phyloP scores from a whole-genome alignment of 2,797 vertebrate species.

The Chromobotia macracanthus region DNA sequence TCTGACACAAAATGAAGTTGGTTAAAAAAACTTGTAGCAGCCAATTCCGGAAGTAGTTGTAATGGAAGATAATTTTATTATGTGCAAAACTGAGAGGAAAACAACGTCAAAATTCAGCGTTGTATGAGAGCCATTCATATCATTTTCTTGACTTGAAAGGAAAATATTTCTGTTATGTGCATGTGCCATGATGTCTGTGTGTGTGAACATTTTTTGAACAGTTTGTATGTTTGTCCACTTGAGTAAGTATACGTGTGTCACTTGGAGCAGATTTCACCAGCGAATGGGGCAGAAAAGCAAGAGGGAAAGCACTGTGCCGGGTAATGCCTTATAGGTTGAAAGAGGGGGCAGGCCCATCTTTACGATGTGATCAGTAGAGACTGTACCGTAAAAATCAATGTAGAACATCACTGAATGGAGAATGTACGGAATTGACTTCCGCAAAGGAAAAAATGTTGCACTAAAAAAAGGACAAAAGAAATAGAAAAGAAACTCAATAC shows the following conservation, averaged over 20 bases:
- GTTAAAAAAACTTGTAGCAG: constrained; percentile 63
- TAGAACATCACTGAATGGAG: constrained; percentile 99
- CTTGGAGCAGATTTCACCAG: constrained; percentile 94
- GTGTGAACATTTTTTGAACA: no score
- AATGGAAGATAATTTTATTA: constrained; percentile 26
- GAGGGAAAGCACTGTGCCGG: constrained; percentile 93
- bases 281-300: constrained; percentile 91
- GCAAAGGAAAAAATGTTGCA: constrained; percentile 99
- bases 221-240: constrained; percentile 17
- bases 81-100: constrained; percentile 63
- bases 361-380: constrained; percentile 61
- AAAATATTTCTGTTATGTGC: constrained; percentile 52
- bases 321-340: constrained; percentile 91
- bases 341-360: constrained; percentile 93
- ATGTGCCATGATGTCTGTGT: constrained; percentile 66
- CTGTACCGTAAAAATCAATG: constrained; percentile 83
- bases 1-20: constrained; percentile 67
- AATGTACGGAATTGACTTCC: constrained; percentile 99
- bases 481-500: constrained; percentile 81
- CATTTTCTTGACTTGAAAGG: constrained; percentile 55
- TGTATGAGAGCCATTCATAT: constrained; percentile 73
- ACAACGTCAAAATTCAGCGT: constrained; percentile 77
- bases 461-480: constrained; percentile 82
- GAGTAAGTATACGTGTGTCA: constrained; percentile 62
- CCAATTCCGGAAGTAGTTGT: constrained; percentile 56